Base-by-base conservation (phyloP, 2,113 vertebrate species). In the Epinephelus cyanopodus region DNA sequence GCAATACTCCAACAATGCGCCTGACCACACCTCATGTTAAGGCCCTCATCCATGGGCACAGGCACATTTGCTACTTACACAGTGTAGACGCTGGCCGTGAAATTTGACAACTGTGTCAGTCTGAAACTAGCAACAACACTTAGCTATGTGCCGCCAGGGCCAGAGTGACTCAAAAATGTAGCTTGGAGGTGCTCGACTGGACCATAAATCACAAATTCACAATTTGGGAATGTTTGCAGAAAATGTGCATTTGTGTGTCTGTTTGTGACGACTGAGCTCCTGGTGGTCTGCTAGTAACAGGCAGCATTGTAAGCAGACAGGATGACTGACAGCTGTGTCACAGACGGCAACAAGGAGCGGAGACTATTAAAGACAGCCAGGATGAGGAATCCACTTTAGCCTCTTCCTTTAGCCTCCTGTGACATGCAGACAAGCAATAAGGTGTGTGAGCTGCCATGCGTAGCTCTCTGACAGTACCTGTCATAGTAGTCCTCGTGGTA, bases 401-500 rank as follows among this genome's bases (percentile, higher is more conserved):
- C 62, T 62, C 57, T 66, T 82, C 27, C 57, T 81, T 73, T 60
- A 71, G 54, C 71, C 42, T 77, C 19, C 25, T 69, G 47, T 79
- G 68, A 89, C 81, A 83, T 52, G 50, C 19, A 81, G 77, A 82
- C 76, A 82, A 73, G 63, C 54, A 85, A 33, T 83, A 62, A 73
- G 63, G 70, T 68, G 68, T 73, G 79, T 37, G 79, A 81, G 78
- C 77, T 74, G 60, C 65, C 82, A 82, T 70, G 73, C 45, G 45
- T 57, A 42, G 86, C 64, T 79, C 63, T 61, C 58, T 88, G 84
- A 92, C 88, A 88, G 84, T 95, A 96, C 95, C 95, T 95, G 94
- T 96, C 95, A 92, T 94, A 94, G 88, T 94, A 94, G 88, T 95
- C 95, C 81, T 96, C 94, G 6, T 95, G 95, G 77, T 95, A 95